phyloP scores from a whole-genome alignment of 2,797 vertebrate species.

The Eidolon dupreanum region DNA sequence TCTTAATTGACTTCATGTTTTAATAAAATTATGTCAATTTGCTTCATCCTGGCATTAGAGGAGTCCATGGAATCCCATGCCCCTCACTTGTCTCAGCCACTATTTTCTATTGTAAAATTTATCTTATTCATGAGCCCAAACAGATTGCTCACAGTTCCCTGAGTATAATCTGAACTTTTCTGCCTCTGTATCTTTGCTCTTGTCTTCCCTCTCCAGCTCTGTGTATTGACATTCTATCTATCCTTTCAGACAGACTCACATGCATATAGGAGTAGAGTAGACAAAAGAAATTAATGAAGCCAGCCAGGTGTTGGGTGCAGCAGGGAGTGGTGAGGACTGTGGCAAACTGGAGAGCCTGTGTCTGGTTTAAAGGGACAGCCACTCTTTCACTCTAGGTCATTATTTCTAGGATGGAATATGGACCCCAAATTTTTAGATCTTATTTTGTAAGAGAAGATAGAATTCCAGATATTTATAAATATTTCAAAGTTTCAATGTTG shows the following conservation, averaged over 20 bases:
- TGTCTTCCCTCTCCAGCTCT: background rate
- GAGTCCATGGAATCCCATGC: background rate
- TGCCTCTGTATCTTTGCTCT: background rate
- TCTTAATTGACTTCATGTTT: background rate
- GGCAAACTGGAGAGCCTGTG: background rate
- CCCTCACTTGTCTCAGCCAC: too few species aligned
- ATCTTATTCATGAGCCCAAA: background rate
- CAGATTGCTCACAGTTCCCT: background rate
- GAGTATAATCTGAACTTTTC: background rate
- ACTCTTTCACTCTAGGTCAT: background rate
- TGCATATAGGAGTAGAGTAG: background rate
- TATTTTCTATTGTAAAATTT: background rate
- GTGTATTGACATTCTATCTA: background rate
- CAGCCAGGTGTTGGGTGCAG: background rate
- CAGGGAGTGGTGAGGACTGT: background rate
- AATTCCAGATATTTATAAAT: background rate
- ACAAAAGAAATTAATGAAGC: background rate
- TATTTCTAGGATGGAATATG: background rate
- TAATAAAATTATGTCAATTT: background rate
- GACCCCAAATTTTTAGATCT: background rate
- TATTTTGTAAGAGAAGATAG: constrained; percentile 10
- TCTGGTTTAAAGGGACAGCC: background rate
- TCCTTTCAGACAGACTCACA: background rate
- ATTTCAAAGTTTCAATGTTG: background rate
- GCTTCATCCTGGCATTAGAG: background rate